A percentile compares a stretch with the other conserved stretches of the same genome.
phyloP scores from a whole-genome alignment of 1,140 invertebrate species.

The Stenopsyche tienmushanensis region DNA sequence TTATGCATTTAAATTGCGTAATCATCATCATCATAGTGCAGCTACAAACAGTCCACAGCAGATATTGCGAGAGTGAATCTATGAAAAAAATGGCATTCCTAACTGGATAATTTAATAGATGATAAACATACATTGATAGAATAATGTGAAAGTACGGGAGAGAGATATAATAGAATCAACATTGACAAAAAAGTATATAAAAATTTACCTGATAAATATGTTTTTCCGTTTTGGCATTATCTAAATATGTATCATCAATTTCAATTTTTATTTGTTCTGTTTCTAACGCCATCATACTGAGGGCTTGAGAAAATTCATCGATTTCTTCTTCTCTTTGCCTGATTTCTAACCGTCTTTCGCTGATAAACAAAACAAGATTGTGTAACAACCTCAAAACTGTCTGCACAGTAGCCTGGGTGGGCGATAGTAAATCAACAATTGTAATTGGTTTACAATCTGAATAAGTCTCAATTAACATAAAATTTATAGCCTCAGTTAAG shows the following conservation, averaged over 20 bases:
- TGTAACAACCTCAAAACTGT: background rate
- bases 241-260: background rate
- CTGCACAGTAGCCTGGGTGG: background rate
- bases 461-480: background rate
- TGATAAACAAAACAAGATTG: background rate
- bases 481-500: conserved; percentile 1
- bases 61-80: too few species aligned
- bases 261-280: background rate
- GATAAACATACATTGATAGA: too few species aligned
- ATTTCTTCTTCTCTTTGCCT: background rate
- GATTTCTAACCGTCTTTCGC: background rate
- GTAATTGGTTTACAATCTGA: background rate
- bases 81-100: too few species aligned
- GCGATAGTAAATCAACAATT: background rate
- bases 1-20: too few species aligned
- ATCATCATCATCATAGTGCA: too few species aligned
- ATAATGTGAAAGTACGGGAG: too few species aligned
- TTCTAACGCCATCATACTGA: background rate
- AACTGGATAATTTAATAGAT: too few species aligned
- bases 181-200: background rate
- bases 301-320: background rate
- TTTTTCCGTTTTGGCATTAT: background rate
- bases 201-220: background rate
- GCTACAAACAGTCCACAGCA: too few species aligned
- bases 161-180: too few species aligned